A percentile compares a stretch with the other conserved stretches of the same genome.
Evolutionary conservation across 2,113 vertebrate species (phyloP).

Genomic region (Ceyx margarethae): DNA sequence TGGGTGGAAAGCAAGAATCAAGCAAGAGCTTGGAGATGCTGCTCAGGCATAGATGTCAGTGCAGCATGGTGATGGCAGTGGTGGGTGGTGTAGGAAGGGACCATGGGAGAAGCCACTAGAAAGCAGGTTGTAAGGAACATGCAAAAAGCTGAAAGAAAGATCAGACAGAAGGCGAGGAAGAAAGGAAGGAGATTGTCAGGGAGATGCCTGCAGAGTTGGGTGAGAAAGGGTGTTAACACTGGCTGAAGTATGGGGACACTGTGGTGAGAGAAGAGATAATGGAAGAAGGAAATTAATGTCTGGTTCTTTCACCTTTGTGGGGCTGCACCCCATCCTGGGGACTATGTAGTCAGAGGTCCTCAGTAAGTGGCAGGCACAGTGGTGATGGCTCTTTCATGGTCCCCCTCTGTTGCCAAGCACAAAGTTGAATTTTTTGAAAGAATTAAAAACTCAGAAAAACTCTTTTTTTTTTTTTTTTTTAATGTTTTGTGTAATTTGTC

Average conservation of each 20-base stretch:
- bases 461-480: neutral
- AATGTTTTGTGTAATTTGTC: neutral
- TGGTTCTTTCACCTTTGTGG: neutral
- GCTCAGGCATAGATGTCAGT: accelerated
- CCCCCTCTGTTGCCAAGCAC: neutral
- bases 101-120: neutral
- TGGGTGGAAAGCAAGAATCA: neutral
- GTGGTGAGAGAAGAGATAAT: neutral
- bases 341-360: accelerated
- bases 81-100: neutral
- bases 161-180: neutral
- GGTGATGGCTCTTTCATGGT: neutral
- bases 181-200: neutral
- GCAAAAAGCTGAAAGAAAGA: neutral
- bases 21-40: neutral
- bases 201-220: neutral
- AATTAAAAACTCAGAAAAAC: neutral
- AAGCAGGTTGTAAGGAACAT: neutral
- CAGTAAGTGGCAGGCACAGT: accelerated
- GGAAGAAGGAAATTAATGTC: neutral
- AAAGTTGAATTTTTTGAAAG: neutral
- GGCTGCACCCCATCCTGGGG: accelerated
- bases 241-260: neutral
- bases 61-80: neutral
- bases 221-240: neutral